Conservation (phyloP, 2,797 vertebrate species). For the Hemibagrus guttatus region DNA sequence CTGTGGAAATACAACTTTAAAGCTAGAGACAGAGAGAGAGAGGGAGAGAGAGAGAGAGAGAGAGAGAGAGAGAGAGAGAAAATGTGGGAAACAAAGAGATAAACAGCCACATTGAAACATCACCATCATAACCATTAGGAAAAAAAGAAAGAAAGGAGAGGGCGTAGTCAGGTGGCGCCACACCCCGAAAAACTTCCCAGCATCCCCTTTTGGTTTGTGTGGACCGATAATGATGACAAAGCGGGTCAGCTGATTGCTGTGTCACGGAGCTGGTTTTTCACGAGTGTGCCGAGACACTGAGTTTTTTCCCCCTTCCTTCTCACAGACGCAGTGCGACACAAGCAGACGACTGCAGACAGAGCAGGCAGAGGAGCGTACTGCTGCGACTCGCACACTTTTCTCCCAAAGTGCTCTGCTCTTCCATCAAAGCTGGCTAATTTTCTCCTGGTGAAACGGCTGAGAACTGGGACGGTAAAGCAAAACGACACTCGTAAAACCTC, state of each 20-base stretch:
- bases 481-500: conserved; percentile 33
- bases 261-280: conserved; percentile 75
- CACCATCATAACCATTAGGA: neutral
- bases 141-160: conserved; percentile 28
- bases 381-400: conserved; percentile 51
- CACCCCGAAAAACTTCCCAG: conserved; percentile 53
- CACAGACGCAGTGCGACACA: conserved; percentile 78
- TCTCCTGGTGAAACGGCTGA: conserved; percentile 19
- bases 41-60: neutral
- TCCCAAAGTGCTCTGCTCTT: conserved; percentile 31
- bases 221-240: conserved; percentile 77
- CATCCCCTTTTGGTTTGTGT: conserved; percentile 60
- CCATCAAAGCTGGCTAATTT: conserved; percentile 26
- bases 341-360: conserved; percentile 71
- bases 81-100: neutral
- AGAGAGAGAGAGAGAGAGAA: neutral
- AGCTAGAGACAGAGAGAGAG: neutral
- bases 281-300: conserved; percentile 54
- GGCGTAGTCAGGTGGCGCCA: conserved; percentile 34
- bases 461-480: conserved; percentile 17
- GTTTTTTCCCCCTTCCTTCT: conserved; percentile 61
- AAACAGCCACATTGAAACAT: neutral
- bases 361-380: conserved; percentile 60
- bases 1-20: neutral
- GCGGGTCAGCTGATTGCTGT: conserved; percentile 85